Base-by-base conservation (phyloP, 2,113 vertebrate species). In the Eurypyga helias region DNA sequence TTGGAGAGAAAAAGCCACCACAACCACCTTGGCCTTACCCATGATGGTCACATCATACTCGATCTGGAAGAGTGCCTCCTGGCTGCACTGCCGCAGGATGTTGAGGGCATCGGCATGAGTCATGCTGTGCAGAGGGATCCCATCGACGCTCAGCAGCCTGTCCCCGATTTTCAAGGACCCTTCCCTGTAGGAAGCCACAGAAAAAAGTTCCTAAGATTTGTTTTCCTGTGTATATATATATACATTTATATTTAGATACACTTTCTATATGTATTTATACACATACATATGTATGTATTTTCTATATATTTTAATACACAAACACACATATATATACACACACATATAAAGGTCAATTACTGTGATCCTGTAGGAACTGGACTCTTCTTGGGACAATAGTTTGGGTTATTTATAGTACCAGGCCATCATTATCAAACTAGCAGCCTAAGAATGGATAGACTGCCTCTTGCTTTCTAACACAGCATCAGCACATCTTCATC, bases 31-130 rank as follows among this genome's bases (percentile, higher is more conserved):
- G 77, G 82, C 84, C 99, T 99, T 98, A 99, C 99, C 99, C 97
- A 99, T 99, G 93, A 99, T 98, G 86, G 98, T 98, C 97, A 99
- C 98, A 76, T 99, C 99, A 17, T 99, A 99, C 96, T 99, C 99
- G 8, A 99, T 99, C 98, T 99, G 99, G 98, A 99, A 99, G 88
- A 99, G 98, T 4, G 99, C 99, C 96, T 99, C 99, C 57, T 99
- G 99, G 97, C 98, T 95, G 95, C 99, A 99, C 97, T 99, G 99
- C 95, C 98, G 98, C 94, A 99, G 98, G 84, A 99, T 98, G 95
- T 98, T 99, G 93, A 99, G 96, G 25, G 99, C 99, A 0, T 99
- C 98, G 9, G 98, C 98, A 0, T 99, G 99, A 96, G 98, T 99
- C 97, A 99, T 99, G 60, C 98, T 98, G 49, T 99, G 99, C 90